Evolutionary conservation across 2,888 invertebrate species (phyloP), one percentile per base, ranked within the genome.

Genomic region (Tenthredo distinguenda): DNA sequence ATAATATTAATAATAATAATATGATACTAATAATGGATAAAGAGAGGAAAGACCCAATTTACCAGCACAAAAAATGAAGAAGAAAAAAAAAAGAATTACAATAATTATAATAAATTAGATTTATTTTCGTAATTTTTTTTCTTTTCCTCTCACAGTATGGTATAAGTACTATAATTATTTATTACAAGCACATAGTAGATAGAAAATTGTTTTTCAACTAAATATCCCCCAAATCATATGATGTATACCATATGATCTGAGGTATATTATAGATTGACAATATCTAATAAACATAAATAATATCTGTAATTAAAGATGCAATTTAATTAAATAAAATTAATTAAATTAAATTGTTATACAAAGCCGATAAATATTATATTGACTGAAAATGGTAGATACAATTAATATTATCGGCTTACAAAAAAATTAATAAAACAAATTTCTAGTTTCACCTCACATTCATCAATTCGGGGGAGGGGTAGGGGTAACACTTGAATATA

Each of bases 41-140:
- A 68, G n/a, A 83, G 10, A 83, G 55, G 47, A 83, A 50, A 83
- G n/a, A 68, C 81, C 40, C 83, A 83, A 62, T 65, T 55, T 83
- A 68, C 83, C 47, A 65, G 12, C 58, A 21, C 58, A 21, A 37
- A 26, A 50, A 77, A 47, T 21, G 50, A 47, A 26, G 3, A 18
- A 77, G 2, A 74, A 47, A 47, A n/a, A 21, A 21, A 9, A 26
- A 26, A 18, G 47, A 26, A 26, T 76, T 76, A 18, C 10, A 26
- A n/a, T 71, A 34, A 34, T 9, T 18, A 71, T 71, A 34, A 71
- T 71, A 37, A 26, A 71, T 71, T n/a, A 26, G 18, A 37, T 71
- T 71, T 71, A 26, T 37, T 37, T 71, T 71, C 43, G 72, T 72
- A 21, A 47, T 10, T 47, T 47, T 47, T 47, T 21, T 72, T 72